Evolutionary conservation across 2,888 invertebrate genomes (phyloP), one percentile per base, ranked within the genome.

Genomic region (Spilosoma lubricipeda): DNA sequence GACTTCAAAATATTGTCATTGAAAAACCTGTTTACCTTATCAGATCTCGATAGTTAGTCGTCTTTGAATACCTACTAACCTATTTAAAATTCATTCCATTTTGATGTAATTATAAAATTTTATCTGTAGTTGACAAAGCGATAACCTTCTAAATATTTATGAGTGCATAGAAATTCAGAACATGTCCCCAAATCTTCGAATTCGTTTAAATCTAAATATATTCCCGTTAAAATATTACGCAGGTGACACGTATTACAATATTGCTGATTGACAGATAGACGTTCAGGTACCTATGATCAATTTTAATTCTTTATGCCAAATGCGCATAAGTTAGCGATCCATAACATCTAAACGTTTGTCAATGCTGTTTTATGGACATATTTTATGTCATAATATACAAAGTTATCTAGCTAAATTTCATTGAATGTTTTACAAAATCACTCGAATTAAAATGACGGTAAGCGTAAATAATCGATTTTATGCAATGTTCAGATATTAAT

Each of bases 281-380:
- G 52, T 70, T 83, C 81, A 77, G 73, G 82, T 79, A 77, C 23
- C 71, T 78, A 77, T 27, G 70, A 81, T 84, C 74, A 4, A 85
- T 83, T 77, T 74, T 30, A 79, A 79, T 81, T 66, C 59, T 80
- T 74, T 42, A 67, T 30, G 59, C 67, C 63, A 73, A 75, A 65
- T 78, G 74, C 70, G 69, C 77, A 75, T 75, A 71, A 39, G 64
- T 76, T 69, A 73, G n/a, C n/a, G 67, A 64, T 63, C 66, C 67
- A 36, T 78, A 72, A 73, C 71, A 71, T 71, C 69, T 64, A 71
- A 45, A 30, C 65, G 68, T 76, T 80, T 67, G 59, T 76, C 75
- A 77, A 67, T 69, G 72, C 33, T 75, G 74, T 72, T 69, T 71
- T 59, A 67, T 76, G 67, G 39, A 27, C 56, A 71, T 76, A 63